phyloP scores from a whole-genome alignment of 2,797 vertebrate genomes.

The Catostomus latipinnis region DNA sequence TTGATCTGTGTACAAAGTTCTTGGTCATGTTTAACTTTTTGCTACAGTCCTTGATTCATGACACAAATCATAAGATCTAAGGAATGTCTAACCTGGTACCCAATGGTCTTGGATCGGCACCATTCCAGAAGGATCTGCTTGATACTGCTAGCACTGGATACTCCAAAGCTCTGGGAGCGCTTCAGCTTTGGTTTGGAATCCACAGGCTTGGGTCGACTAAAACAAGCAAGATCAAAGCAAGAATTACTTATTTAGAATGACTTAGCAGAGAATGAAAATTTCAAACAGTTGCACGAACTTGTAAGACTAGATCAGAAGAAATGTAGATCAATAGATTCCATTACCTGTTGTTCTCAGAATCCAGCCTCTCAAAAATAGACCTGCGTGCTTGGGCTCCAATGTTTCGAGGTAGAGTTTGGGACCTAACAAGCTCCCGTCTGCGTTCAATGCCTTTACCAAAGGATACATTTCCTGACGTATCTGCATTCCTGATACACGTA shows the following conservation, averaged over 20 bases:
- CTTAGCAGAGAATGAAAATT: background rate
- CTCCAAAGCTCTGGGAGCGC: constrained; percentile 94
- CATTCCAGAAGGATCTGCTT: constrained; percentile 97
- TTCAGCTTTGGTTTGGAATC: constrained; percentile 90
- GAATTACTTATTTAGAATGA: background rate
- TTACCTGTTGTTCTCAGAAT: constrained; percentile 84
- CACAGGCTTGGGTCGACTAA: constrained; percentile 72
- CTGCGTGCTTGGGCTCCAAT: constrained; percentile 86
- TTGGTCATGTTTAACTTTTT: background rate
- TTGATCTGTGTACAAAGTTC: background rate
- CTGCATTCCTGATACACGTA: constrained; percentile 63
- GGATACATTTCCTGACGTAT: constrained; percentile 55
- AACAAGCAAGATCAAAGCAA: constrained; percentile 4
- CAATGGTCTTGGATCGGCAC: constrained; percentile 95
- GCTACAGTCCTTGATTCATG: background rate
- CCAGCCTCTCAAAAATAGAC: constrained; percentile 88
- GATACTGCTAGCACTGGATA: constrained; percentile 96
- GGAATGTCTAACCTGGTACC: constrained; percentile 87
- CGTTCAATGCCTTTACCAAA: constrained; percentile 77
- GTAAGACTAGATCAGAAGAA: background rate
- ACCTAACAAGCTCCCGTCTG: constrained; percentile 89
- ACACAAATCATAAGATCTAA: background rate
- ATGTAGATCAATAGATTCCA: background rate
- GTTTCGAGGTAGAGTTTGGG: constrained; percentile 92
- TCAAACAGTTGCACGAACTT: background rate